Conservation (phyloP, 2,113 vertebrate genomes). For the Microtus ochrogaster region DNA sequence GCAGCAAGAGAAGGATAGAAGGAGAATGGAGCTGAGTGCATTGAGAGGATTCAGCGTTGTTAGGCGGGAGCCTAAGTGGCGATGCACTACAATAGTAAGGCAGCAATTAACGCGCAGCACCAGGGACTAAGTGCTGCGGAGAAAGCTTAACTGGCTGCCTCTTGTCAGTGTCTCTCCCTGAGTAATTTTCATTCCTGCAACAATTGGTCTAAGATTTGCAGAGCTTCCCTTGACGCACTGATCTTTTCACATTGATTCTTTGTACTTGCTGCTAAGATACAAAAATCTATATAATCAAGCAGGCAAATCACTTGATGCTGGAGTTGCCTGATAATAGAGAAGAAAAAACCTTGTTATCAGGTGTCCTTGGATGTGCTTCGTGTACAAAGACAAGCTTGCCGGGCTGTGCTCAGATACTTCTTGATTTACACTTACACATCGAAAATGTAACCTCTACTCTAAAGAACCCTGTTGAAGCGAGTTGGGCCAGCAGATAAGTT, state of each 20-base stretch:
- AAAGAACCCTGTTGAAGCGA: background rate
- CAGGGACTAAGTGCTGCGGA: background rate
- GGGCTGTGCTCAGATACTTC: background rate
- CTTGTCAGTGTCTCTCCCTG: conserved; percentile 29
- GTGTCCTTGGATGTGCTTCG: conserved; percentile 55
- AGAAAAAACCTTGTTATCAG: conserved; percentile 44
- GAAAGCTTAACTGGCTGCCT: background rate
- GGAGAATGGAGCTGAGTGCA: background rate
- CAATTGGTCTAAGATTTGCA: conserved; percentile 67
- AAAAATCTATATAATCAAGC: conserved; percentile 77
- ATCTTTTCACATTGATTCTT: conserved; percentile 78
- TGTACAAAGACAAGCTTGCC: background rate
- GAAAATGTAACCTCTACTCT: background rate
- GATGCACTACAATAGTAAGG: background rate
- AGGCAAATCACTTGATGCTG: conserved; percentile 71
- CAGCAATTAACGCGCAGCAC: conserved; percentile 41
- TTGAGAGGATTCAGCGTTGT: background rate
- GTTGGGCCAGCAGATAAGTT: background rate
- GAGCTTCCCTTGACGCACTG: conserved; percentile 61
- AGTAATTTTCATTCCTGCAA: conserved; percentile 67
- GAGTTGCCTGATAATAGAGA: conserved; percentile 48
- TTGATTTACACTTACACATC: background rate
- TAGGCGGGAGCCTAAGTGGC: background rate
- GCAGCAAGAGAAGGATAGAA: background rate
- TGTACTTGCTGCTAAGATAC: conserved; percentile 72